A percentile compares a stretch with the other conserved stretches of the same genome.
Conservation (phyloP, 2,113 vertebrate species). For the Urocolius indicus region DNA sequence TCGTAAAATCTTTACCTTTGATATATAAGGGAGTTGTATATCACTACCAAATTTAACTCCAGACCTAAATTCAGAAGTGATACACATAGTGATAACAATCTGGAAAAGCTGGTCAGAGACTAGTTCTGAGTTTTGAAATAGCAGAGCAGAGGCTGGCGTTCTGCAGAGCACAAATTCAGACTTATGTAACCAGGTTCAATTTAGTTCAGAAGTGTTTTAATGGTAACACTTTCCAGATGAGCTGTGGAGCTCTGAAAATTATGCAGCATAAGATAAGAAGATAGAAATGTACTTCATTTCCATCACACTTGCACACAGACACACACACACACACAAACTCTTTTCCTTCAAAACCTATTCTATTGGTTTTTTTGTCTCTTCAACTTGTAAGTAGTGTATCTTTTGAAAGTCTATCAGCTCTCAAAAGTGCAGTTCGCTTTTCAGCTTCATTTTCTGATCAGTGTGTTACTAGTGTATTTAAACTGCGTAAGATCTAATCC, state of each 20-base stretch:
- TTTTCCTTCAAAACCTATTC: background rate
- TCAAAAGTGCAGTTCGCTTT: background rate
- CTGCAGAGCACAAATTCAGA: background rate
- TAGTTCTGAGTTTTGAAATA: background rate
- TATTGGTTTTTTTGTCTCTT: background rate
- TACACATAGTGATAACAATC: background rate
- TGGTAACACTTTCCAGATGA: slow-evolving; percentile 24
- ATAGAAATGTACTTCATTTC: background rate
- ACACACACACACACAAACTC: background rate
- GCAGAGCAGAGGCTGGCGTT: background rate
- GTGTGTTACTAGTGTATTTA: background rate
- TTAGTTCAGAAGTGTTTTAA: slow-evolving; percentile 12
- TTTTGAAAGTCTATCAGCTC: background rate
- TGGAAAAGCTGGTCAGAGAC: slow-evolving; percentile 3
- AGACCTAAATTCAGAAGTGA: background rate
- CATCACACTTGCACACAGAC: background rate
- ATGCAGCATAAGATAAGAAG: background rate
- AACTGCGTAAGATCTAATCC: background rate
- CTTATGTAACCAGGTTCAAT: slow-evolving; percentile 11
- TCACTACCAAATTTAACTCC: background rate
- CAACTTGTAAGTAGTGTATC: background rate
- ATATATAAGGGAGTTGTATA: background rate
- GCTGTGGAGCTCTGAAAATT: slow-evolving; percentile 18
- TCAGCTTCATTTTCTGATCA: background rate
- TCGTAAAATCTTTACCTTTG: background rate